Conservation (phyloP, 1,140 invertebrate species). For the Akabosia matsudoensis region DNA sequence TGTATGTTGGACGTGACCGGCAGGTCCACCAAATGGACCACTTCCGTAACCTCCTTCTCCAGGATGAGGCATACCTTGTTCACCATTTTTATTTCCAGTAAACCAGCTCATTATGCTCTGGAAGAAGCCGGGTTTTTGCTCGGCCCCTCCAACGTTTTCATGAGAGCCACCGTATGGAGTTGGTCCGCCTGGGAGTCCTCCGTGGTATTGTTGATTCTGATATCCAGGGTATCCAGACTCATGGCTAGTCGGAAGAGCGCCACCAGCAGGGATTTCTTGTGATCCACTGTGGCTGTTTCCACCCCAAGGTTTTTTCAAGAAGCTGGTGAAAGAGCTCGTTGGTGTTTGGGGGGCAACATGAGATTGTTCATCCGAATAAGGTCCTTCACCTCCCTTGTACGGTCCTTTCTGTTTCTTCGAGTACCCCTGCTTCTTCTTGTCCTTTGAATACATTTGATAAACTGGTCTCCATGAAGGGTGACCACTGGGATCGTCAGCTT, state of each 20-base stretch:
- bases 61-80: background rate
- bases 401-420: slow-evolving; percentile 16
- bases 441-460: background rate
- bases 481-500: background rate
- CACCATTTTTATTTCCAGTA: background rate
- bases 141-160: slow-evolving; percentile 8
- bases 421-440: slow-evolving; percentile 1
- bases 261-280: background rate
- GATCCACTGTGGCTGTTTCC: background rate
- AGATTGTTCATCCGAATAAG: background rate
- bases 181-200: background rate
- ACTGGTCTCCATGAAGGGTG: slow-evolving; percentile 10
- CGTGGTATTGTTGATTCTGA: background rate
- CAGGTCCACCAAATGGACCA: background rate
- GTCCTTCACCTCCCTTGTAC: slow-evolving; percentile 1
- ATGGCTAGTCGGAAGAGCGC: background rate
- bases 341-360: background rate
- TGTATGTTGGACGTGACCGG: background rate
- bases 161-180: background rate
- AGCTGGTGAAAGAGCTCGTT: background rate
- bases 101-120: slow-evolving; percentile 25
- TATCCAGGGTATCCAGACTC: background rate
- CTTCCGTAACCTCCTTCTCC: background rate
- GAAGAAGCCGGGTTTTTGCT: slow-evolving; percentile 23
- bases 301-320: background rate